These are phyloP conservation scores for Eurytemora carolleeae DNA, from an alignment of 1,140 invertebrate species.

Conservation along the genomic window DNA sequence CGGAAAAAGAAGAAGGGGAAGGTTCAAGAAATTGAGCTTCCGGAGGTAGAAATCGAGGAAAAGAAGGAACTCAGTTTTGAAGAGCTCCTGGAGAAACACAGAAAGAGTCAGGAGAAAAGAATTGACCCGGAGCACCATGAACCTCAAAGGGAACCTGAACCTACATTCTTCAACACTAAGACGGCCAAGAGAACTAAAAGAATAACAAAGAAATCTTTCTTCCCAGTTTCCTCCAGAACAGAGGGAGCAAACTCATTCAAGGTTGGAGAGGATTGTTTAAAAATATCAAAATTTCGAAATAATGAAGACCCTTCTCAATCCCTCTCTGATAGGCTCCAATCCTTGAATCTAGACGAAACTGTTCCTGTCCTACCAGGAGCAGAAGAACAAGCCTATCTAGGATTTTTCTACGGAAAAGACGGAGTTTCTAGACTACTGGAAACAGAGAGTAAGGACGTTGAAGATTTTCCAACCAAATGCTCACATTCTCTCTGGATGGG, in stretches of 20 bases:
- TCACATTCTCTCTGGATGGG: not conserved
- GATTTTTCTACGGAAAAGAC: not conserved
- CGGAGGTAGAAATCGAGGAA: no score
- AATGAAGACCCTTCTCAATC: no score
- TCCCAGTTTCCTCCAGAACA: not conserved
- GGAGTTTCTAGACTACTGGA: not conserved
- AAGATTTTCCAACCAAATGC: not conserved
- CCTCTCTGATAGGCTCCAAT: no score
- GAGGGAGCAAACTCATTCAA: not conserved
- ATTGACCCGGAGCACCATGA: no score
- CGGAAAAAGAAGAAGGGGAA: not conserved
- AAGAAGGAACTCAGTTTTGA: no score
- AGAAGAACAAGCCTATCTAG: not conserved
- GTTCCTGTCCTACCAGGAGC: not conserved
- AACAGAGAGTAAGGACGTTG: not conserved
- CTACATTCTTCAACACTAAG: no score
- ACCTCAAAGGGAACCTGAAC: no score
- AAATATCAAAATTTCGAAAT: not conserved
- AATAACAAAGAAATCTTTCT: no score
- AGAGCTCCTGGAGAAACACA: no score
- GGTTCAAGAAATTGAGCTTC: no score
- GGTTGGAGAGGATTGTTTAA: not conserved
- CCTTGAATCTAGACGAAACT: not conserved
- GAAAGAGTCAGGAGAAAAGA: no score
- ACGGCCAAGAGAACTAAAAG: no score